Conservation (phyloP, 2,113 vertebrate species). For the Plectropomus leopardus region DNA sequence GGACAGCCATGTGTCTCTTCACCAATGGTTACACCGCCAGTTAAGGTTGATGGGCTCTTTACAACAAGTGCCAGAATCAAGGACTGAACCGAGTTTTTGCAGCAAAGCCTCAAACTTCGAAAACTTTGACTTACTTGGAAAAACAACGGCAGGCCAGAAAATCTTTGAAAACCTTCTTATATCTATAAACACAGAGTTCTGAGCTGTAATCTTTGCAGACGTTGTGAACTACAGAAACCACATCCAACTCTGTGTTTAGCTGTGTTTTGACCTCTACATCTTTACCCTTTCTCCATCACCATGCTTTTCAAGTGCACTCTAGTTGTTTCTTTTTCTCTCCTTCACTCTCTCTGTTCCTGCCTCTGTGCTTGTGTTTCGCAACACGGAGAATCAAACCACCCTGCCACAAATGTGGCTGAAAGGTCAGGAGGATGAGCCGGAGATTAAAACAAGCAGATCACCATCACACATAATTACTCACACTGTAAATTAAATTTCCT, state of each 20-base stretch:
- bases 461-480: constrained; percentile 43
- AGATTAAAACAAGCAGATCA: constrained; percentile 62
- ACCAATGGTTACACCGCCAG: background rate
- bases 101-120: constrained; percentile 9
- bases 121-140: background rate
- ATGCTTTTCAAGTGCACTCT: background rate
- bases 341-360: background rate
- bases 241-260: background rate
- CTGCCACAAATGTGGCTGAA: constrained; percentile 22
- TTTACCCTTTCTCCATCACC: background rate
- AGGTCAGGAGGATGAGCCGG: constrained; percentile 45
- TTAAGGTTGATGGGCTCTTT: background rate
- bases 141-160: background rate
- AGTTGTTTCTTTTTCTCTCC: background rate
- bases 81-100: background rate
- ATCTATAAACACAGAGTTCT: background rate
- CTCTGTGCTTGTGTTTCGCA: constrained; percentile 6
- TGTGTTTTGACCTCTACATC: background rate
- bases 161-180: background rate
- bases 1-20: background rate
- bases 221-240: background rate
- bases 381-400: background rate
- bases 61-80: background rate
- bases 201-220: background rate
- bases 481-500: constrained; percentile 57